phyloP scores from a whole-genome alignment of 2,888 invertebrate species.

The Agriopis leucophaearia region DNA sequence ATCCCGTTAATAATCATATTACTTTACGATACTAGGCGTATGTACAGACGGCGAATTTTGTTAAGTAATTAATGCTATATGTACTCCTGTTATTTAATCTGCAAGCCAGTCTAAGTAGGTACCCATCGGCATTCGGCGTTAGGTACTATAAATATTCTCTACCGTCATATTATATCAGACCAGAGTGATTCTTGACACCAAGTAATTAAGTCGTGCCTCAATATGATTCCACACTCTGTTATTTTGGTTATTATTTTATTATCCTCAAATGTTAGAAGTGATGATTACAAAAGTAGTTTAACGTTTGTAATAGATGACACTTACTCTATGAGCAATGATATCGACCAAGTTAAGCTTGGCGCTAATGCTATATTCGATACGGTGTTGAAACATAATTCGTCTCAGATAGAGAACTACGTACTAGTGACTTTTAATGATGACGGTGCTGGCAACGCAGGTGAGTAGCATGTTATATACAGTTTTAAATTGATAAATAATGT shows the following conservation, averaged over 20 bases:
- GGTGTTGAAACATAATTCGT: conserved; percentile 57
- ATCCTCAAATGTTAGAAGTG: not conserved
- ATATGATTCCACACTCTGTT: conserved; percentile 1
- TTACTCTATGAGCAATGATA: conserved; percentile 65
- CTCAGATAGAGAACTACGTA: conserved; percentile 68
- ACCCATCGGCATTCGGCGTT: not conserved
- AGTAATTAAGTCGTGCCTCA: not conserved
- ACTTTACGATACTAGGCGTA: no score
- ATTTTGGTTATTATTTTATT: not conserved
- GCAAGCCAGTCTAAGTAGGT: not conserved
- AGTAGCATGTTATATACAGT: no score
- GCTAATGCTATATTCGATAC: conserved; percentile 65
- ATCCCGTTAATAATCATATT: no score
- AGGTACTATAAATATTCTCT: not conserved
- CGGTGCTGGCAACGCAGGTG: conserved; percentile 47
- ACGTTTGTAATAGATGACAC: conserved; percentile 73
- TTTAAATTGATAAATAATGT: no score
- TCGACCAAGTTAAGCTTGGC: conserved; percentile 58
- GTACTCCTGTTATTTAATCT: not conserved
- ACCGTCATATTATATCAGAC: not conserved
- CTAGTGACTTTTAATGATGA: conserved; percentile 71
- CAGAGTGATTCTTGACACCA: not conserved
- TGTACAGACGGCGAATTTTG: not conserved
- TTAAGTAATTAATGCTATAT: not conserved
- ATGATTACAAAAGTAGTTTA: conserved; percentile 60